These are phyloP conservation scores for Sylvilagus floridanus DNA, from an alignment of 2,797 vertebrate genomes.

Conservation along the genomic window DNA sequence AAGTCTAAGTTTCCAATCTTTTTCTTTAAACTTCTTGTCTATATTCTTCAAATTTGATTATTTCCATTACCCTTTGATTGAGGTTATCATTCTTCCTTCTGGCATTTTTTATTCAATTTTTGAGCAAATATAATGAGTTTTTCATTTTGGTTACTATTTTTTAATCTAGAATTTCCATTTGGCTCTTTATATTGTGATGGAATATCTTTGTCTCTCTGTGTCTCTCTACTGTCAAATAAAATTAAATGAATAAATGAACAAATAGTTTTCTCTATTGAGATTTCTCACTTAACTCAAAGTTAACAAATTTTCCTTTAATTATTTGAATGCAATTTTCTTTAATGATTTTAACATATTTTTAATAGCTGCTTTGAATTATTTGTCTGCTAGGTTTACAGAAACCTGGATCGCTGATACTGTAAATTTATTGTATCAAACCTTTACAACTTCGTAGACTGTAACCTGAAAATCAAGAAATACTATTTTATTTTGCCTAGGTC, in stretches of 20 bases:
- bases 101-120: not conserved
- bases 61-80: not conserved
- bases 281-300: not conserved
- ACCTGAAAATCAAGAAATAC: not conserved
- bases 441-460: not conserved
- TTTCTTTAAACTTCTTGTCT: not conserved
- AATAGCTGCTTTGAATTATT: not conserved
- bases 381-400: not conserved
- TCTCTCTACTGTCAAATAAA: too few relatives aligned
- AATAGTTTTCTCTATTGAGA: not conserved
- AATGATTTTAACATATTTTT: not conserved
- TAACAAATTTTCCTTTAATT: not conserved
- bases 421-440: not conserved
- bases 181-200: not conserved
- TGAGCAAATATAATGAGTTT: not conserved
- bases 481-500: not conserved
- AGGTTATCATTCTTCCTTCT: not conserved
- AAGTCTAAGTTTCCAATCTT: not conserved
- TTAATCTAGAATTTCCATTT: not conserved
- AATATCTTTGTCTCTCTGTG: not conserved
- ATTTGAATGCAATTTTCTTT: not conserved
- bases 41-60: not conserved
- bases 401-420: not conserved
- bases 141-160: not conserved
- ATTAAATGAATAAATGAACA: too few relatives aligned